Base-by-base conservation (phyloP, 1,140 invertebrate species). In the Neodiprion lecontei region DNA sequence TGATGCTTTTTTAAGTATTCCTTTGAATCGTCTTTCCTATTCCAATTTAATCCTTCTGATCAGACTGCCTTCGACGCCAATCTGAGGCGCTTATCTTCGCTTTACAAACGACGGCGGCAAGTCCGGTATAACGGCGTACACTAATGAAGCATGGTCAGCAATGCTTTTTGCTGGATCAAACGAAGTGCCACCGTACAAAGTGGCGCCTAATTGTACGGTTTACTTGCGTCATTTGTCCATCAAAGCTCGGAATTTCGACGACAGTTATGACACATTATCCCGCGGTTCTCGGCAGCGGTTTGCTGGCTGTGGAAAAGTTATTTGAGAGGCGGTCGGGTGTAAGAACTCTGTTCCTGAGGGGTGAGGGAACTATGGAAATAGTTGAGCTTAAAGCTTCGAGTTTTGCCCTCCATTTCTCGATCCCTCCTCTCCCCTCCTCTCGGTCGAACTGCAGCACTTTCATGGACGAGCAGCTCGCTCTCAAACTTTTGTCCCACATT, bases 361-460 rank as follows among this genome's bases (percentile, higher is more conserved):
- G 53, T 61, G n/a, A 61, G 53, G n/a, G n/a, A 9, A 61, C 53
- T 61, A 61, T 61, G 53, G 11, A 61, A 61, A 61, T 61, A 61
- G 53, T 61, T 61, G 11, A 17, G 53, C 53, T 61, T 14, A 61
- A 48, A 28, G 69, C 67, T 70, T 53, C 67, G 67, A 69, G 53
- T 70, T 75, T 69, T 70, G 67, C 68, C 71, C 11, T 50, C 50
- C 12, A 68, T 47, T 49, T 17, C 48, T 0, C 73, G 10, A 17
- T 61, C 17, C 8, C 47, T 14, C 28, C 53, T 48, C 14, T 66
- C 50, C 9, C 48, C 70, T 12, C 40, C 47, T 72, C 3, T 72
- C 9, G 40, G n/a, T 61, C 1, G 1, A 28, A 5, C 53, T 17
- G 7, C 4, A 61, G 9, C n/a, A 61, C 28, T 40, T 40, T 40